These are phyloP conservation scores for Syngnathus rostellatus DNA, from an alignment of 2,797 vertebrate species.

Conservation along the genomic window DNA sequence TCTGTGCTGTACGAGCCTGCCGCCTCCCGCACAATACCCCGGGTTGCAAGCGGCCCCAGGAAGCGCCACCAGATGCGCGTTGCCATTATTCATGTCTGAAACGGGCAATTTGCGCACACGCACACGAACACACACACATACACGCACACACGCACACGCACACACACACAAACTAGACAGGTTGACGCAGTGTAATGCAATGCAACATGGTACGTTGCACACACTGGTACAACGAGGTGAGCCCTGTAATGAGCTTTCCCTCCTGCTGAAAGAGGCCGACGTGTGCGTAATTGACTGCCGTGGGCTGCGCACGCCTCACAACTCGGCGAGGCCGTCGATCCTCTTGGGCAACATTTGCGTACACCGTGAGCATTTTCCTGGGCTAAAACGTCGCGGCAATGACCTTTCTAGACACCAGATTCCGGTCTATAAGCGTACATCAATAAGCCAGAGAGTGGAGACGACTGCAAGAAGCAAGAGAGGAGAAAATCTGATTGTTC, in stretches of 20 bases:
- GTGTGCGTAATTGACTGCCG: slow-evolving; percentile 36
- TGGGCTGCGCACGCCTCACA: slow-evolving; percentile 13
- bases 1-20: slow-evolving; percentile 32
- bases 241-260: slow-evolving; percentile 40
- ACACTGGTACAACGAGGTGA: slow-evolving; percentile 12
- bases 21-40: slow-evolving; percentile 47
- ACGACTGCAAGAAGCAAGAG: slow-evolving; percentile 12
- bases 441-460: slow-evolving; percentile 13
- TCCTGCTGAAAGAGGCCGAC: slow-evolving; percentile 10
- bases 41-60: slow-evolving; percentile 50
- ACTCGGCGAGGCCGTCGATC: neutral
- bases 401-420: slow-evolving; percentile 10
- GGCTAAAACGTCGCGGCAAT: neutral
- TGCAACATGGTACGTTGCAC: slow-evolving; percentile 31
- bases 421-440: neutral
- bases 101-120: slow-evolving; percentile 16
- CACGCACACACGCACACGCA: neutral
- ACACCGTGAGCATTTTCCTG: neutral
- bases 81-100: slow-evolving; percentile 67
- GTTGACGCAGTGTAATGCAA: slow-evolving; percentile 5
- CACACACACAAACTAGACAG: neutral
- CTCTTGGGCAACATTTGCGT: neutral
- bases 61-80: slow-evolving; percentile 58
- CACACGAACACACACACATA: neutral
- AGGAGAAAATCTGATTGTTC: slow-evolving; percentile 62